Percentiles rank a stretch among this genome's conserved stretches.
Conservation (phyloP, 2,888 invertebrate genomes). For the Lasioglossum vierecki region DNA sequence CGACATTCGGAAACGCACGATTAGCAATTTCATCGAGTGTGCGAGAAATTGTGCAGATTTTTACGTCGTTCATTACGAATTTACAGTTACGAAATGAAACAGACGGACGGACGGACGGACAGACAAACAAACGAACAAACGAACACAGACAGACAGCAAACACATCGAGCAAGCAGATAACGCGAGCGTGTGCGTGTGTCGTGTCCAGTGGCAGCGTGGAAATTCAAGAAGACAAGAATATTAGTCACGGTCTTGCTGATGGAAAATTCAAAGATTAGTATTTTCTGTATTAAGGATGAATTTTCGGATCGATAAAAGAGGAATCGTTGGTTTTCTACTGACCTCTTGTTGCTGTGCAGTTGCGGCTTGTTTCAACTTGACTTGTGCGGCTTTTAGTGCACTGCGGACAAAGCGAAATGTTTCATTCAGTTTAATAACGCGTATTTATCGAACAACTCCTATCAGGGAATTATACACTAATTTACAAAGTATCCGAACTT, state of each 20-base stretch:
- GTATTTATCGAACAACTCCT: too few species aligned
- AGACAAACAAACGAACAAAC: not conserved
- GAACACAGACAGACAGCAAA: slow-evolving; percentile 25
- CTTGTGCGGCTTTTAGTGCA: slow-evolving; percentile 95
- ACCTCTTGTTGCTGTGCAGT: slow-evolving; percentile 93
- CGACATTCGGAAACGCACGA: slow-evolving; percentile 33
- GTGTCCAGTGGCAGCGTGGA: slow-evolving; percentile 67
- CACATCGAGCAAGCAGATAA: slow-evolving; percentile 25
- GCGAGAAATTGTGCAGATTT: not conserved
- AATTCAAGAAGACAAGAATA: slow-evolving; percentile 60
- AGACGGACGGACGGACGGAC: too few species aligned
- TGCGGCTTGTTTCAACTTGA: slow-evolving; percentile 89
- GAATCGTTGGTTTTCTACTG: slow-evolving; percentile 74
- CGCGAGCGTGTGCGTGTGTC: slow-evolving; percentile 35
- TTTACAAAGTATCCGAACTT: not conserved
- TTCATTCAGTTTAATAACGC: not conserved
- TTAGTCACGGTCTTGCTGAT: slow-evolving; percentile 45
- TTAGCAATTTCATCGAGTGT: not conserved
- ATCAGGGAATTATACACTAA: not conserved
- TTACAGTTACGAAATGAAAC: not conserved
- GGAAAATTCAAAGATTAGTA: not conserved
- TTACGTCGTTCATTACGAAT: slow-evolving; percentile 11
- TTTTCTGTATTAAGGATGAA: not conserved
- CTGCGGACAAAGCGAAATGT: slow-evolving; percentile 85
- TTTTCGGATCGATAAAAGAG: not conserved